Base-by-base conservation (phyloP, 2,113 vertebrate genomes). In the Myocastor coypus region DNA sequence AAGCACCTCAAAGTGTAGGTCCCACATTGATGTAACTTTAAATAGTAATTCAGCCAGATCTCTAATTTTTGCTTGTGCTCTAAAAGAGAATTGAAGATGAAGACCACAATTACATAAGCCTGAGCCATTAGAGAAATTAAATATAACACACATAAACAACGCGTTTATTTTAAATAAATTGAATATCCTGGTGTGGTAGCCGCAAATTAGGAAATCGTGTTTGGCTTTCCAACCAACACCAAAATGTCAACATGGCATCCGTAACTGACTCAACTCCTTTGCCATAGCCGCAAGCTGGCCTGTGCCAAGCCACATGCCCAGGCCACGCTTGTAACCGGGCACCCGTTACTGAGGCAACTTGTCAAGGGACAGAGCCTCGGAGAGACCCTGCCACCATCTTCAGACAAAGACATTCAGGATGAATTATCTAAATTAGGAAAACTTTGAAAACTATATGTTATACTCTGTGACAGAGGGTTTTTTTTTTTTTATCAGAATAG, bases 121-220 rank as follows among this genome's bases (percentile, higher is more conserved):
- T 19, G 57, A 91, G 37, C 89, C 95, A 95, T 96, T 96, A 96
- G 80, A 91, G 89, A 89, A 95, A 97, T 97, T 92, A 97, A 97
- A 92, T 95, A 87, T 46, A 96, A 91, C 34, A 83, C 87, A 89
- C 34, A 46, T 95, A 94, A 97, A 96, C 94, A 95, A 95, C 42
- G 81, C 78, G 83, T 93, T 97, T 89, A 84, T 96, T 96, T 96
- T 92, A 95, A 96, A 97, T 97, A 97, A 97, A 75, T 97, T 80
- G 93, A 96, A 93, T 91, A 95, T 94, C 93, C 95, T 94, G 68
- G 89, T 87, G 69, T 87, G 37, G 32, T 87, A 96, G 75, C 95
- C 97, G 96, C 97, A 97, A 96, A 95, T 95, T 95, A 87, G 77
- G 94, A 97, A 97, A 97, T 87, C 94, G 93, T 91, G 14, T 94